phyloP scores from a whole-genome alignment of 1,140 invertebrate genomes.

The Procambarus clarkii region DNA sequence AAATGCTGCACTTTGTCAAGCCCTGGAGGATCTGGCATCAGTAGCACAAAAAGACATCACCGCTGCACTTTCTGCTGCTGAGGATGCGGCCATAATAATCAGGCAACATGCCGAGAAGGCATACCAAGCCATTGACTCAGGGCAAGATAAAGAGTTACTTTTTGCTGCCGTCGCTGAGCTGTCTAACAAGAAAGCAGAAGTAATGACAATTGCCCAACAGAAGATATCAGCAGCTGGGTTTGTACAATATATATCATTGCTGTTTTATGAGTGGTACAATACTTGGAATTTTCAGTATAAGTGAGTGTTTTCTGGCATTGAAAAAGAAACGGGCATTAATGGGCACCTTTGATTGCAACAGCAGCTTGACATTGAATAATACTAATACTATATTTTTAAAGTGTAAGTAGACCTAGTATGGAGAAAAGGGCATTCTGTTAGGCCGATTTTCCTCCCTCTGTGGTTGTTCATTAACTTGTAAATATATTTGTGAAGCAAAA shows the following conservation, averaged over 20 bases:
- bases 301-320: too few species aligned
- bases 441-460: too few species aligned
- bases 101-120: slow-evolving; percentile 58
- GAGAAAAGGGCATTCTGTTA: too few species aligned
- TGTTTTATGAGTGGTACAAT: not conserved
- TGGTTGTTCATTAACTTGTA: too few species aligned
- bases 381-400: too few species aligned
- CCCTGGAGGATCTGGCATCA: slow-evolving; percentile 26
- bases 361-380: too few species aligned
- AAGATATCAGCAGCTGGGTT: slow-evolving; percentile 50
- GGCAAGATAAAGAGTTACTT: slow-evolving; percentile 46
- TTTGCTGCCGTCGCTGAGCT: slow-evolving; percentile 57
- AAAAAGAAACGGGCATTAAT: too few species aligned
- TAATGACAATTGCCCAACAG: slow-evolving; percentile 40
- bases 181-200: slow-evolving; percentile 24
- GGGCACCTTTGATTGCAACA: too few species aligned
- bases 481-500: too few species aligned
- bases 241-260: not conserved
- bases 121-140: slow-evolving; percentile 57
- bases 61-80: slow-evolving; percentile 43
- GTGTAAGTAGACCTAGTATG: too few species aligned
- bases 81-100: slow-evolving; percentile 54
- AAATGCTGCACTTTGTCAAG: slow-evolving; percentile 49
- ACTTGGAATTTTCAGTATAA: too few species aligned
- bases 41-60: slow-evolving; percentile 45